Base-by-base conservation (phyloP, 2,888 invertebrate genomes). In the Cremastinae sp. region DNA sequence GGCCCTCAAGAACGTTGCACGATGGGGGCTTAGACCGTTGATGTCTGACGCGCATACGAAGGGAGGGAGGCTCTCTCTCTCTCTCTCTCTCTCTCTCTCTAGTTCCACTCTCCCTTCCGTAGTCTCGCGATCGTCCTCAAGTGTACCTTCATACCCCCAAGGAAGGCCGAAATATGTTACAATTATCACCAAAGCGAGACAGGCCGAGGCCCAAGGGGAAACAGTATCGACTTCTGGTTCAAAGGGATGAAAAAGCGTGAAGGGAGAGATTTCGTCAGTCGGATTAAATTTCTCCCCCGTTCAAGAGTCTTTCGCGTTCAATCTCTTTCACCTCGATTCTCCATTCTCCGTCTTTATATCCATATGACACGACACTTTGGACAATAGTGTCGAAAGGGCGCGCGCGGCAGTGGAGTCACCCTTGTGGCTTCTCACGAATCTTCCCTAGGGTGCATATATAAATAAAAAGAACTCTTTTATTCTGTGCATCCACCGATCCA, bases 181-280 rank as follows among this genome's bases (percentile, higher is more conserved):
- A 88, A 88, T 88, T 87, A 88, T 87, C 86, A 85, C 84, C 85
- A 88, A 87, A 88, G 85, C 84, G 85, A 86, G 85, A 82, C 82
- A 78, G 74, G 41, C 41, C 35, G 43, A 66, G 56, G 39, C 14
- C 37, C 56, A 53, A 45, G 66, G 65, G 70, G 75, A 77, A 76
- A 35, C 58, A 22, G 41, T 10, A 39, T 39, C 16, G 20, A 49
- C n/a, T 49, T 10, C 35, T 1, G 12, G 35, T 41, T 4, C 20
- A 37, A 10, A 7, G 59, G 45, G 14, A 39, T 18, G 18, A 53
- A 51, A 49, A 61, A 62, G 64, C 69, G 79, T 74, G 62, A 47
- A 22, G 66, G 37, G 49, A 43, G 41, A 71, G 66, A 56, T 64
- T 68, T 39, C 20, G 41, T 53, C 64, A 53, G 68, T 16, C 62